Percentiles rank a stretch among this genome's conserved stretches.
phyloP scores from a whole-genome alignment of 2,888 invertebrate genomes.

The Lysandra bellargus region DNA sequence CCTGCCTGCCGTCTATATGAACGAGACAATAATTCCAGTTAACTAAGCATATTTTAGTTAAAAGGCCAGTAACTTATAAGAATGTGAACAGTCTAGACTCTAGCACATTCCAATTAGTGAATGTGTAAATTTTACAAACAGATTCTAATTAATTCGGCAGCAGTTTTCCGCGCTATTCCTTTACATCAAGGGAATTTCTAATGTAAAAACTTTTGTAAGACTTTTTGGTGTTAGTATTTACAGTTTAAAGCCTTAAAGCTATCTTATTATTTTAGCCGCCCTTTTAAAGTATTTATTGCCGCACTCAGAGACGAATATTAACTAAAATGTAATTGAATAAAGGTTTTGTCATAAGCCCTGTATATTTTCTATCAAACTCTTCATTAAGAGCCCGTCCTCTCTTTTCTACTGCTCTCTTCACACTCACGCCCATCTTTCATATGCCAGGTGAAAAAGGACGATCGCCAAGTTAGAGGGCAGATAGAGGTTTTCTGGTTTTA shows the following conservation, averaged over 20 bases:
- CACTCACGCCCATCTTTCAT: too few relatives aligned
- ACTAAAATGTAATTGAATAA: not conserved
- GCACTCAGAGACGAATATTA: not conserved
- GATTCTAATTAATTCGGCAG: not conserved
- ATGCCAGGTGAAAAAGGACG: too few relatives aligned
- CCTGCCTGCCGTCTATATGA: too few relatives aligned
- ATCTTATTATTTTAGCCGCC: not conserved
- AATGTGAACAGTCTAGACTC: not conserved
- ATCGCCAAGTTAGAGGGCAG: too few relatives aligned
- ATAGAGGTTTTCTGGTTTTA: too few relatives aligned
- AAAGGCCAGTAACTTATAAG: not conserved
- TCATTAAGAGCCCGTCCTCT: too few relatives aligned
- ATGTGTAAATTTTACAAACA: not conserved
- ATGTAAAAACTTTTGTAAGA: not conserved
- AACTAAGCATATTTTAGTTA: too few relatives aligned
- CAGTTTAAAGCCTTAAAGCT: not conserved
- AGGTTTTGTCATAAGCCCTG: not conserved
- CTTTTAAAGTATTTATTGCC: not conserved
- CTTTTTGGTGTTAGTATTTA: not conserved
- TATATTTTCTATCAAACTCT: too few relatives aligned
- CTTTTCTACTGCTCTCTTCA: too few relatives aligned
- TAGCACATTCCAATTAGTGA: not conserved
- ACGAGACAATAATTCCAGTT: too few relatives aligned
- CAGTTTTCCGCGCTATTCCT: not conserved
- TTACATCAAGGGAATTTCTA: not conserved